phyloP scores from a whole-genome alignment of 1,140 invertebrate genomes.

The Drosophila murphyi region DNA sequence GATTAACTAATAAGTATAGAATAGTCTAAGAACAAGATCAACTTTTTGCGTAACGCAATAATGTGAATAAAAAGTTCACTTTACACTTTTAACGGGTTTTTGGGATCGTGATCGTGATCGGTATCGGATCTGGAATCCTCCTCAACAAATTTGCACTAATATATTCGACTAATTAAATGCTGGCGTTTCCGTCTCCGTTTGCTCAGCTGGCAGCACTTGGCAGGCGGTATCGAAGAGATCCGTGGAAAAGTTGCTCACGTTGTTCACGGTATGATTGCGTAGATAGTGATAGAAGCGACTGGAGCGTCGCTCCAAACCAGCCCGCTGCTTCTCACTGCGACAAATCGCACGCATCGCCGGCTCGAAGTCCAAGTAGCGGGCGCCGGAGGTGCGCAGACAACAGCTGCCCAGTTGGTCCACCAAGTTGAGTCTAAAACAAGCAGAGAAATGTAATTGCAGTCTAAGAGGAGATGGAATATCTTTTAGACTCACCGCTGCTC shows the following conservation, averaged over 20 bases:
- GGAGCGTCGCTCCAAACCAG: constrained; percentile 85
- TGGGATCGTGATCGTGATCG: neutral
- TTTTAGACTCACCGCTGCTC: constrained; percentile 56
- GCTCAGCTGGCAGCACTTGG: constrained; percentile 45
- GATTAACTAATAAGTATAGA: constrained; percentile 48
- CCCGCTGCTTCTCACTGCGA: constrained; percentile 86
- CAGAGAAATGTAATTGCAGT: neutral
- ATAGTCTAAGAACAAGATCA: constrained; percentile 60
- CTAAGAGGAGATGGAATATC: neutral
- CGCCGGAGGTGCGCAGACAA: constrained; percentile 46
- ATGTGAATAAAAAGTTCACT: constrained; percentile 48
- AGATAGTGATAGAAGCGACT: constrained; percentile 88
- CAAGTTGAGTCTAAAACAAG: constrained; percentile 34
- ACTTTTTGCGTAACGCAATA: constrained; percentile 62
- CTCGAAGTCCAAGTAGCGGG: constrained; percentile 86
- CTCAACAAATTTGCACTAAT: constrained; percentile 22
- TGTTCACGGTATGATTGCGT: constrained; percentile 59
- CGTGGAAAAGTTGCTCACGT: constrained; percentile 59
- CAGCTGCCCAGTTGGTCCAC: constrained; percentile 54
- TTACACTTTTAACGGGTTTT: neutral
- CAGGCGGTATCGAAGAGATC: constrained; percentile 68
- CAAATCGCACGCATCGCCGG: constrained; percentile 86
- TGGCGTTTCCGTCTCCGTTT: neutral
- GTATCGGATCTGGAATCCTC: neutral
- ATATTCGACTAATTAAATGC: constrained; percentile 35